Evolutionary conservation across 2,113 vertebrate genomes (phyloP).

Genomic region (Catharus fuscescens): DNA sequence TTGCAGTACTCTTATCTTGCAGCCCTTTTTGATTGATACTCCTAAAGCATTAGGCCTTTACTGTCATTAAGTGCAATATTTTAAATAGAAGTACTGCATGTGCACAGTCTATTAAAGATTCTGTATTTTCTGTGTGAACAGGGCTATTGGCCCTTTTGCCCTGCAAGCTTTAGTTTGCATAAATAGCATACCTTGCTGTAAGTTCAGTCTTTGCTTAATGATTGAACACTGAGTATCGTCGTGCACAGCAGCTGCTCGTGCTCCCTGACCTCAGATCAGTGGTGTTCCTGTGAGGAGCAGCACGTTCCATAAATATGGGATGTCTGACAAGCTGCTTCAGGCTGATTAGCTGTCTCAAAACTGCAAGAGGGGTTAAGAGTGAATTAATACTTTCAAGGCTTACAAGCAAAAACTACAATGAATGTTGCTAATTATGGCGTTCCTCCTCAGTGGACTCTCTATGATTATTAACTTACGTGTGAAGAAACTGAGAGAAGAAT

Average conservation of each 20-base stretch:
- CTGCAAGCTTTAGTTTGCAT: background rate
- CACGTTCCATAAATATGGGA: rapidly evolving
- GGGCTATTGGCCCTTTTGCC: background rate
- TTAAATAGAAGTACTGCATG: background rate
- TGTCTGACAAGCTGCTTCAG: background rate
- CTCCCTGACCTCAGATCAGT: background rate
- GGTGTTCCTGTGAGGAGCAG: background rate
- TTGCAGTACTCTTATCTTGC: background rate
- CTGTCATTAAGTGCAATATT: background rate
- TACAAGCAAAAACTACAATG: background rate
- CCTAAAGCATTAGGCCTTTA: background rate
- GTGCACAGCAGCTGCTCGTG: background rate
- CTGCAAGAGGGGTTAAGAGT: background rate
- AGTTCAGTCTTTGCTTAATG: background rate
- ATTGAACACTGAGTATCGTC: rapidly evolving
- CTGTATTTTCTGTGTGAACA: background rate
- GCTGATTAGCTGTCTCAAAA: background rate
- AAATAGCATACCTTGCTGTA: background rate
- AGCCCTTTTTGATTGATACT: background rate
- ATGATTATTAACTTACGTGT: background rate
- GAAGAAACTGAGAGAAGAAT: background rate
- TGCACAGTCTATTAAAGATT: background rate
- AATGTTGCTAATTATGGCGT: background rate
- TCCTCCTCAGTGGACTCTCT: background rate
- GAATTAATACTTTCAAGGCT: background rate